Evolutionary conservation across 2,113 vertebrate species (phyloP).

Genomic region (Eulemur rufifrons): DNA sequence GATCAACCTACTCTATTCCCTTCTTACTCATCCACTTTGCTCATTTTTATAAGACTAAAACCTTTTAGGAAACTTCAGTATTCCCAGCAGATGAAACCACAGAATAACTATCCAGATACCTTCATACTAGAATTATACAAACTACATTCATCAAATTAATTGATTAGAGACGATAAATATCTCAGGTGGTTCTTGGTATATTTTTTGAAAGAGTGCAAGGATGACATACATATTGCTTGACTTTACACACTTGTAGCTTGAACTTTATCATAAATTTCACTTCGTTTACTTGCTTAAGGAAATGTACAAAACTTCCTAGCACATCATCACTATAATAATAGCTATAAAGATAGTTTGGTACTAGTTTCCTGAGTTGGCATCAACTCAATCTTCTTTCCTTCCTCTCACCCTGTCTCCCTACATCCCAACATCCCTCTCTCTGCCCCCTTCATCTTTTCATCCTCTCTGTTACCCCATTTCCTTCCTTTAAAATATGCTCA

Average conservation of each 20-base stretch:
- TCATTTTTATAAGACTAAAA: slow-evolving; percentile 46
- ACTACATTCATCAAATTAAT: background rate
- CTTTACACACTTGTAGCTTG: background rate
- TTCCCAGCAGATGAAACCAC: background rate
- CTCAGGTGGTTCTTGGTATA: background rate
- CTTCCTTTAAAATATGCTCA: background rate
- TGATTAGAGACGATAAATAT: background rate
- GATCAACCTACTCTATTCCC: background rate
- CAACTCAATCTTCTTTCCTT: background rate
- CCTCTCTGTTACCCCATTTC: background rate
- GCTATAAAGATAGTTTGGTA: background rate
- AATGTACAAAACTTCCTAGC: background rate
- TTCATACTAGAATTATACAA: slow-evolving; percentile 23
- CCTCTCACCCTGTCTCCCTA: background rate
- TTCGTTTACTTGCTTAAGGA: background rate
- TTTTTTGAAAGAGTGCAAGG: background rate
- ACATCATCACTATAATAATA: background rate
- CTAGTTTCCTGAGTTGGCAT: background rate
- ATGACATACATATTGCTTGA: background rate
- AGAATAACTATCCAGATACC: slow-evolving; percentile 15
- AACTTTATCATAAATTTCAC: background rate
- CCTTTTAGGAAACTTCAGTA: background rate
- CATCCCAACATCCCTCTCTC: background rate
- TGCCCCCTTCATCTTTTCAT: background rate
- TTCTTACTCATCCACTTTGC: background rate